phyloP scores from a whole-genome alignment of 2,113 vertebrate species.

The Toxostoma redivivum region DNA sequence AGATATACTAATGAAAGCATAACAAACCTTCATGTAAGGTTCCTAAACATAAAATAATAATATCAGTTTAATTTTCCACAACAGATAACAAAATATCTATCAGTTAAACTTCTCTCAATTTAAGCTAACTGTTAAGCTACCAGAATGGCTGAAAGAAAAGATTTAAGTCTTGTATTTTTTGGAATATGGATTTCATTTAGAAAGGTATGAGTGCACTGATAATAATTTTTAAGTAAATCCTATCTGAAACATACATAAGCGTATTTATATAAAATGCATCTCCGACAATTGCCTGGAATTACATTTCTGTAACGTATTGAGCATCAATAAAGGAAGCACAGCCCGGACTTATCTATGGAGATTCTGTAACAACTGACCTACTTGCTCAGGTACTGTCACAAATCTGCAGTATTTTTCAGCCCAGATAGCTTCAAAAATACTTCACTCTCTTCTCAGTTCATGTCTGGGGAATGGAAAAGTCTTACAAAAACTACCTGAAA shows the following conservation, averaged over 20 bases:
- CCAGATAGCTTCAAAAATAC: background rate
- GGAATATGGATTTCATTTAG: background rate
- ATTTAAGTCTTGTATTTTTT: background rate
- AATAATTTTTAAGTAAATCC: background rate
- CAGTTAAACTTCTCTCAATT: background rate
- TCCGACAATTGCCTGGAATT: background rate
- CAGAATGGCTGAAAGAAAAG: background rate
- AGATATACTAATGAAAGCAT: background rate
- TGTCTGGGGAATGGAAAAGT: background rate
- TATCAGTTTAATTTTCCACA: background rate
- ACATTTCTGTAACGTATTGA: background rate
- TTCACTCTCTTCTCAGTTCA: background rate
- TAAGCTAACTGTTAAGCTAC: background rate
- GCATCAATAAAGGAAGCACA: background rate
- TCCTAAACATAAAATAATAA: background rate
- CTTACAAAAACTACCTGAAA: background rate
- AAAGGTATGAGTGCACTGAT: background rate
- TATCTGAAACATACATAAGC: background rate
- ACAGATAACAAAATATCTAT: background rate
- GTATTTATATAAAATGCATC: background rate
- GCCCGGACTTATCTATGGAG: background rate
- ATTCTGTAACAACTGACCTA: background rate
- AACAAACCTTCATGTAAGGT: background rate
- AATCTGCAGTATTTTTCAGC: background rate
- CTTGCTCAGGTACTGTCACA: background rate